These are phyloP conservation scores for Bubalus kerabau DNA, from an alignment of 2,113 vertebrate species.

Conservation along the genomic window DNA sequence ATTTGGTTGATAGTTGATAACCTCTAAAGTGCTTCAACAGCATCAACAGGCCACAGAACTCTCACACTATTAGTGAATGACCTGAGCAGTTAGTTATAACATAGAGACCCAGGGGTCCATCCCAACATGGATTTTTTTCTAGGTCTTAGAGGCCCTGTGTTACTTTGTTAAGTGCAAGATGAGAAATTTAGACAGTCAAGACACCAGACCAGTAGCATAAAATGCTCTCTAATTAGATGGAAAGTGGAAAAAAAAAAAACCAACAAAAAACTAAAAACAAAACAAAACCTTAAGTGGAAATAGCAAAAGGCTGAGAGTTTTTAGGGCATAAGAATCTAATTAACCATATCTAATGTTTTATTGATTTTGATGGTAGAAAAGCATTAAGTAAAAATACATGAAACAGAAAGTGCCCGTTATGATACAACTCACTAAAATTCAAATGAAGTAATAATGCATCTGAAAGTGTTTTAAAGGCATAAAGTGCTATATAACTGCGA, in stretches of 20 bases:
- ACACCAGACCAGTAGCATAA: neutral
- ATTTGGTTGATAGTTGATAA: neutral
- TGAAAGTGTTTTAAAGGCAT: neutral
- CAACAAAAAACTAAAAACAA: neutral
- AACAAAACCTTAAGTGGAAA: neutral
- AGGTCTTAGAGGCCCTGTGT: neutral
- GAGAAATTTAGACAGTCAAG: neutral
- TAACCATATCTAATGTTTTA: neutral
- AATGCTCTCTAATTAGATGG: neutral
- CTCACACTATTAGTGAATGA: neutral
- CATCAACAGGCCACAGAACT: neutral
- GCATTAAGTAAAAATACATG: neutral
- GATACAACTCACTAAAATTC: constrained; percentile 10
- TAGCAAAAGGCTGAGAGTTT: neutral
- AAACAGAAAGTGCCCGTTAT: neutral
- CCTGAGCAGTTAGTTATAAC: neutral
- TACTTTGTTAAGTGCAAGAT: neutral
- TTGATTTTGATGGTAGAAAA: constrained; percentile 2
- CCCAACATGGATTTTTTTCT: neutral
- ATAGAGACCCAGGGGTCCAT: neutral
- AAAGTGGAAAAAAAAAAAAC: neutral
- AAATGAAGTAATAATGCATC: neutral
- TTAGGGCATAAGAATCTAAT: neutral
- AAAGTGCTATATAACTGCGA: neutral
- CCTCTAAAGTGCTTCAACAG: neutral